A percentile compares a stretch with the other conserved stretches of the same genome.
phyloP scores from a whole-genome alignment of 2,888 invertebrate genomes.

The Eutolmus rufibarbis region DNA sequence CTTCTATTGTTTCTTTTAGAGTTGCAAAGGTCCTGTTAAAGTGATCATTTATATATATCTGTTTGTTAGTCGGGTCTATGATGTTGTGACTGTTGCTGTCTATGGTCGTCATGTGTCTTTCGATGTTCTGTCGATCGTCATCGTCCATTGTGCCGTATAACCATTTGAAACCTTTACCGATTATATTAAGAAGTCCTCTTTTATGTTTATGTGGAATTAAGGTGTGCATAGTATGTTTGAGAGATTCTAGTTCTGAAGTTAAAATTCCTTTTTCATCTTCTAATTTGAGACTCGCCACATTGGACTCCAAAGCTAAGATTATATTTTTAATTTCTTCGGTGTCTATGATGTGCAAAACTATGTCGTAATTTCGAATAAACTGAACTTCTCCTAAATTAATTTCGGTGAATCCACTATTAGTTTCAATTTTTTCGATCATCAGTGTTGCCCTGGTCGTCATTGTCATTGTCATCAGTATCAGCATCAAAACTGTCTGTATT shows the following conservation, averaged over 20 bases:
- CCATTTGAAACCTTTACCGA: conserved; percentile 32
- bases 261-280: not conserved
- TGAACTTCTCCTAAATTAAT: conserved; percentile 32
- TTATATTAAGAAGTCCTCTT: conserved; percentile 21
- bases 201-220: conserved; percentile 33
- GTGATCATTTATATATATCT: conserved; percentile 32
- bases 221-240: conserved; percentile 19
- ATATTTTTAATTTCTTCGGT: conserved; percentile 6
- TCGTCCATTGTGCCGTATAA: conserved; percentile 38
- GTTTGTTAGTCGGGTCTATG: conserved; percentile 22
- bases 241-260: not conserved
- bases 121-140: conserved; percentile 24
- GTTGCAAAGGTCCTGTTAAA: conserved; percentile 32
- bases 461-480: conserved; percentile 15
- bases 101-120: conserved; percentile 17
- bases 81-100: conserved; percentile 20
- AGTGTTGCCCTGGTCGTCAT: not conserved
- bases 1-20: conserved; percentile 29
- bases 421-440: conserved; percentile 38
- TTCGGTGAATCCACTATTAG: conserved; percentile 39
- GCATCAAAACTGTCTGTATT: not conserved
- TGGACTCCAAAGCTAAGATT: not conserved
- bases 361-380: conserved; percentile 31
- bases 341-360: conserved; percentile 20
- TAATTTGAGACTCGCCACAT: not conserved